Conservation (phyloP, 1,140 invertebrate genomes). For the Thereuonema tuberculata region DNA sequence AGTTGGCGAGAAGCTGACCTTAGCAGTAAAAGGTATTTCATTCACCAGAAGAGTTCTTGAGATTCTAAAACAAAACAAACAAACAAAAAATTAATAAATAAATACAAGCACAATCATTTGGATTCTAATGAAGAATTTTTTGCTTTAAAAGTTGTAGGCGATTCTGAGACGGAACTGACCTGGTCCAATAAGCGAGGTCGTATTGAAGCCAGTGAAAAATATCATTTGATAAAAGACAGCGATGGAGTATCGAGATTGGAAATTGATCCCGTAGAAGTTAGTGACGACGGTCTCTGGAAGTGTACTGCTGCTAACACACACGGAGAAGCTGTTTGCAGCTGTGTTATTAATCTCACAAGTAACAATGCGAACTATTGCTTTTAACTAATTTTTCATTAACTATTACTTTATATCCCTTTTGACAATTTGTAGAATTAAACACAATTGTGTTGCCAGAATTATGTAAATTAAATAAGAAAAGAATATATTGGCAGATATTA, state of each 20-base stretch:
- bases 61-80: background rate
- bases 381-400: background rate
- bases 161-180: conserved; percentile 16
- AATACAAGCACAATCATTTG: no score
- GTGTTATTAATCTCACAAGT: conserved; percentile 19
- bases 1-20: conserved; percentile 3
- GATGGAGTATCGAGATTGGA: conserved; percentile 60
- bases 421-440: no score
- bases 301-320: conserved; percentile 44
- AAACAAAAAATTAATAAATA: no score
- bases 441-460: no score
- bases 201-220: conserved; percentile 43
- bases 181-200: conserved; percentile 74
- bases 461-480: no score
- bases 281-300: conserved; percentile 77
- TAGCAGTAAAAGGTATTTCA: conserved; percentile 9
- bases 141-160: no score
- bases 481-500: no score
- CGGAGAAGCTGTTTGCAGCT: conserved; percentile 39
- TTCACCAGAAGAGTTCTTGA: background rate
- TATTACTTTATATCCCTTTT: no score
- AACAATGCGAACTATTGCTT: background rate
- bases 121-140: no score
- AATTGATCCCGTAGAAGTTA: conserved; percentile 52
- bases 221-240: conserved; percentile 59